phyloP scores from a whole-genome alignment of 92 coral and sea anemone species.

The Siderastrea radians region DNA sequence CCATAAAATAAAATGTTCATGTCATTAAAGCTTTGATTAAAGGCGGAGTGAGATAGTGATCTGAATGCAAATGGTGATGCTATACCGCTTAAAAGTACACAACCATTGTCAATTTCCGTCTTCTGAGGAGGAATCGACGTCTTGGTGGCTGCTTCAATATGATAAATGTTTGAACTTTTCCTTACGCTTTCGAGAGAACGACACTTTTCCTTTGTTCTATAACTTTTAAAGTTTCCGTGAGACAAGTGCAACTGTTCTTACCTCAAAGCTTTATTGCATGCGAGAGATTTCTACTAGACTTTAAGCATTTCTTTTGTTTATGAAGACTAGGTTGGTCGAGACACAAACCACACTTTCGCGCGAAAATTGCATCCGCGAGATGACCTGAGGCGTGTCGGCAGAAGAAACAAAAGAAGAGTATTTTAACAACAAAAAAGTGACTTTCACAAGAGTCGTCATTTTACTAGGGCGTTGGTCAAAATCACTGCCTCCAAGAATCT shows the following conservation, averaged over 20 bases:
- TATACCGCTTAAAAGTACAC: constrained; percentile 2
- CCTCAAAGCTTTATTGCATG: too few species aligned
- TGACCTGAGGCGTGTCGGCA: neutral
- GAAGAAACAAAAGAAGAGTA: neutral
- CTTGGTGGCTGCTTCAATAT: neutral
- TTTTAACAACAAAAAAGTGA: neutral
- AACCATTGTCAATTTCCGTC: constrained; percentile 9
- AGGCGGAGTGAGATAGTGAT: constrained; percentile 17
- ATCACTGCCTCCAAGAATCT: neutral
- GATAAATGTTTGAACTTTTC: neutral
- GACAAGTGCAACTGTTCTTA: too few species aligned
- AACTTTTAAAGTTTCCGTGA: neutral
- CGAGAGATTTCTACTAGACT: too few species aligned
- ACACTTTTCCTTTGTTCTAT: neutral
- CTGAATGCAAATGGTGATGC: constrained; percentile 7
- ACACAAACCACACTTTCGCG: too few species aligned
- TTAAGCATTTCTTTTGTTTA: neutral
- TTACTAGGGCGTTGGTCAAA: neutral
- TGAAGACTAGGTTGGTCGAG: too few species aligned
- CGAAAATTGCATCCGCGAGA: neutral
- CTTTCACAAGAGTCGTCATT: neutral
- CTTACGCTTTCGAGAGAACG: neutral
- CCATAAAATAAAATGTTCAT: neutral
- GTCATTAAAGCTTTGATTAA: neutral
- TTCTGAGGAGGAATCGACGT: constrained; percentile 6